Percentiles rank a stretch among this genome's conserved stretches.
These are phyloP conservation scores for Lagria hirta DNA, from an alignment of 2,888 invertebrate species.

Conservation along the genomic window DNA sequence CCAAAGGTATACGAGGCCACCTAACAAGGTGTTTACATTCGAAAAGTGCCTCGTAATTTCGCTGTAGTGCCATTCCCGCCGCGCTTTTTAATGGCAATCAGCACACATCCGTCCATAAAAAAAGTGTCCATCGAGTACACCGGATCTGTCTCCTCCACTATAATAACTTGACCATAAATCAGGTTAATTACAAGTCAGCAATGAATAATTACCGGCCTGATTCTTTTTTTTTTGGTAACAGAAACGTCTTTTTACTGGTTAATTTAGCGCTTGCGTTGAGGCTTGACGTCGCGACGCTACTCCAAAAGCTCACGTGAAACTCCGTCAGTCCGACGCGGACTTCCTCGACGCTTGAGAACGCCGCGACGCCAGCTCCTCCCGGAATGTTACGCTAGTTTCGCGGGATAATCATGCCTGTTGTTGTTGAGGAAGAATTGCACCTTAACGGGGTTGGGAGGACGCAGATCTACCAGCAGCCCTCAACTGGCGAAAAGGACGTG, in stretches of 20 bases:
- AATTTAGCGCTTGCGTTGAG: constrained; percentile 36
- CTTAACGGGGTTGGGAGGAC: constrained; percentile 50
- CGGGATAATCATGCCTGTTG: constrained; percentile 37
- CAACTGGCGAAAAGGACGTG: constrained; percentile 55
- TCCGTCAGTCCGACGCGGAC: constrained; percentile 46
- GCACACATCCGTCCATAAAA: neutral
- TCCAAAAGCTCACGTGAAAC: constrained; percentile 42
- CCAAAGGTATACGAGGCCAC: too few relatives aligned
- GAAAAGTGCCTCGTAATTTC: too few relatives aligned
- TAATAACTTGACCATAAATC: constrained; percentile 43
- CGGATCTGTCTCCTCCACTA: constrained; percentile 23
- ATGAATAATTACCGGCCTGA: constrained; percentile 42
- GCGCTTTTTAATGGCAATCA: too few relatives aligned
- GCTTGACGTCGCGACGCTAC: constrained; percentile 16
- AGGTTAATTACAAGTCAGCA: constrained; percentile 43
- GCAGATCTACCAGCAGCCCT: constrained; percentile 53
- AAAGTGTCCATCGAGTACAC: constrained; percentile 6
- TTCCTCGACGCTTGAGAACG: constrained; percentile 19
- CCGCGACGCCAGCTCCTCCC: constrained; percentile 19
- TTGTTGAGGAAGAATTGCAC: constrained; percentile 48
- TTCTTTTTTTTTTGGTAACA: constrained; percentile 23
- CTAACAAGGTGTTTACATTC: too few relatives aligned
- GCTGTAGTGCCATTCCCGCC: too few relatives aligned
- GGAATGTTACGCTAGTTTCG: constrained; percentile 10
- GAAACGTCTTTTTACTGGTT: constrained; percentile 34